Base-by-base conservation (phyloP, 2,113 vertebrate species). In the Collichthys lucidus region DNA sequence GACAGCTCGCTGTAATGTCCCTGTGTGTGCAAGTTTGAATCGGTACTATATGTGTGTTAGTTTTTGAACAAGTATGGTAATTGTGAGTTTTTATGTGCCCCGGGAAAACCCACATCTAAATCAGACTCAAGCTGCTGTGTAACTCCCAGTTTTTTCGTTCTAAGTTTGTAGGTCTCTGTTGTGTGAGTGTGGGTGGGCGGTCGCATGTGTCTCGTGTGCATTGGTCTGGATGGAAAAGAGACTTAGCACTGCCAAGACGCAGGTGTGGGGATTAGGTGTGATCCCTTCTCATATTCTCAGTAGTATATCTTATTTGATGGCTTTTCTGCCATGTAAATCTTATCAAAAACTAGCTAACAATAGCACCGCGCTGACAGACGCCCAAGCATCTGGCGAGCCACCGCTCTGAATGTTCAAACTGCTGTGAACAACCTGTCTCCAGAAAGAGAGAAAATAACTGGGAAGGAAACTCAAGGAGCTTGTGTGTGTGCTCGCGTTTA, bases 321-420 rank as follows among this genome's bases (percentile, higher is more conserved):
- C 82, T 88, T 92, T 94, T 82, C 86, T 89, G 90, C 90, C 92
- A 88, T 91, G 91, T 92, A 94, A 93, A 94, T 93, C 88, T 94
- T 91, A 94, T 94, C 92, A 93, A 89, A 94, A 94, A 94, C 80
- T 70, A 89, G 86, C 92, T 93, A 95, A 94, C 93, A 94, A 94
- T 91, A 91, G 89, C 90, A 70, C 49, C 79, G 5, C 70, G 71
- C 82, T 88, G 90, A 93, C 92, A 94, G 92, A 92, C 88, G 87
- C 89, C 90, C 81, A 83, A 92, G 92, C 93, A 94, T 93, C 93
- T 94, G 94, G 92, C 88, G 44, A 90, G 88, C 87, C 82, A 79
- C 77, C 80, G n/a, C 80, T 91, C 84, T 78, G 77, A 88, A 79
- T 89, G 86, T 87, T 86, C 90, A 91, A 86, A 90, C 91, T 88